Evolutionary conservation across 2,113 vertebrate species (phyloP).

Genomic region (Grallaria varia): DNA sequence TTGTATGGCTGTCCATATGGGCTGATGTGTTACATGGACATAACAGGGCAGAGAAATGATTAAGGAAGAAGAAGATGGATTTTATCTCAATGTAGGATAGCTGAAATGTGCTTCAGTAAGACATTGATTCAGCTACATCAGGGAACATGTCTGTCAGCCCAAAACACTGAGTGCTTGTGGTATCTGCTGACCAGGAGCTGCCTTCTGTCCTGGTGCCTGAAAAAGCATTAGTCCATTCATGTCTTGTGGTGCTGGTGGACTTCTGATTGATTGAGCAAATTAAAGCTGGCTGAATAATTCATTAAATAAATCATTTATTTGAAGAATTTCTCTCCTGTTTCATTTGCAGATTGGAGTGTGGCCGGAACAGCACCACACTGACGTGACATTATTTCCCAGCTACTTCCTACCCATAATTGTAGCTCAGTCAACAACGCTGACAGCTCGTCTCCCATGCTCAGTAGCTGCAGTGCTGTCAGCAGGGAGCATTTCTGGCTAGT

Average conservation of each 20-base stretch:
- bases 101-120: neutral
- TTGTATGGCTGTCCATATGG: neutral
- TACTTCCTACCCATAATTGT: neutral
- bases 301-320: neutral
- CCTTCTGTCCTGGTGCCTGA: neutral
- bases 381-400: neutral
- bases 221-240: neutral
- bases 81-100: neutral
- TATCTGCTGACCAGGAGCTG: neutral
- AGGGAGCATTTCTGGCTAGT: neutral
- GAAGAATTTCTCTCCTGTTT: neutral
- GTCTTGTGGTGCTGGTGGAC: neutral
- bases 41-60: neutral
- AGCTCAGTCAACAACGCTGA: neutral
- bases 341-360: neutral
- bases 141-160: neutral
- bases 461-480: neutral
- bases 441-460: neutral
- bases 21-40: neutral
- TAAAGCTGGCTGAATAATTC: slow-evolving; percentile 10
- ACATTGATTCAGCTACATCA: neutral
- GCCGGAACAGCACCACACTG: neutral
- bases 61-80: neutral
- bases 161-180: neutral
- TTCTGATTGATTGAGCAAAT: slow-evolving; percentile 9